Percentiles rank a stretch among this genome's conserved stretches.
Evolutionary conservation across 2,888 invertebrate species (phyloP).

Genomic region (Bursaphelenchus okinawaensis): DNA sequence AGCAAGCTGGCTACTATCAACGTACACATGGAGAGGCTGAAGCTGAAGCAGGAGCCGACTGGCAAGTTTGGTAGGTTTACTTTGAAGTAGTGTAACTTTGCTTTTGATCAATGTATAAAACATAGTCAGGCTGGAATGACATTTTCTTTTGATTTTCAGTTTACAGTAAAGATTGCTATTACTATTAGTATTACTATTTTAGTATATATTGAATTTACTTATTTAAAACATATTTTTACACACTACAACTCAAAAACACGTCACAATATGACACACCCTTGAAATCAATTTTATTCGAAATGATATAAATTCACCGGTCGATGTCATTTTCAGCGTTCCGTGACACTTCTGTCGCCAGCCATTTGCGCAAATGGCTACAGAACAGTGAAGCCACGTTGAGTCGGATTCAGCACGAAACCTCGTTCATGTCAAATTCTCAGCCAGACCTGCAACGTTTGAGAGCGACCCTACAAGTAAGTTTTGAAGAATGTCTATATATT

Average conservation of each 20-base stretch:
- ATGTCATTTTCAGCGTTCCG: neutral
- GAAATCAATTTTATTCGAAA: too few species aligned
- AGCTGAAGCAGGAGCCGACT: slow-evolving; percentile 21
- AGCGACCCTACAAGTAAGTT: slow-evolving; percentile 12
- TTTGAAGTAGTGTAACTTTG: neutral
- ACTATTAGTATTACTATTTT: too few species aligned
- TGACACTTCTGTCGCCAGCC: slow-evolving; percentile 15
- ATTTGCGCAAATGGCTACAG: slow-evolving; percentile 25
- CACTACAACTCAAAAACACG: too few species aligned
- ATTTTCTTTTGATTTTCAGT: too few species aligned
- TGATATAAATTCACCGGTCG: too few species aligned
- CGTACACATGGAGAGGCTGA: slow-evolving; percentile 18
- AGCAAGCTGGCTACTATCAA: slow-evolving; percentile 14
- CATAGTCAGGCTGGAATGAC: too few species aligned
- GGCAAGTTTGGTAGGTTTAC: neutral
- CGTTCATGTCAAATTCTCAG: neutral
- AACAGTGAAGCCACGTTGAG: slow-evolving; percentile 7
- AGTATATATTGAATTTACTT: too few species aligned
- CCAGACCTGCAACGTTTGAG: slow-evolving; percentile 10
- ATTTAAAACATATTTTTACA: too few species aligned
- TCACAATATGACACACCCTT: too few species aligned
- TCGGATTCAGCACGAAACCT: slow-evolving; percentile 7
- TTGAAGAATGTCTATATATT: too few species aligned
- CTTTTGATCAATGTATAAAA: too few species aligned
- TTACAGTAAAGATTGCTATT: too few species aligned